phyloP scores from a whole-genome alignment of 2,113 vertebrate genomes.

The Xiphophorus maculatus region DNA sequence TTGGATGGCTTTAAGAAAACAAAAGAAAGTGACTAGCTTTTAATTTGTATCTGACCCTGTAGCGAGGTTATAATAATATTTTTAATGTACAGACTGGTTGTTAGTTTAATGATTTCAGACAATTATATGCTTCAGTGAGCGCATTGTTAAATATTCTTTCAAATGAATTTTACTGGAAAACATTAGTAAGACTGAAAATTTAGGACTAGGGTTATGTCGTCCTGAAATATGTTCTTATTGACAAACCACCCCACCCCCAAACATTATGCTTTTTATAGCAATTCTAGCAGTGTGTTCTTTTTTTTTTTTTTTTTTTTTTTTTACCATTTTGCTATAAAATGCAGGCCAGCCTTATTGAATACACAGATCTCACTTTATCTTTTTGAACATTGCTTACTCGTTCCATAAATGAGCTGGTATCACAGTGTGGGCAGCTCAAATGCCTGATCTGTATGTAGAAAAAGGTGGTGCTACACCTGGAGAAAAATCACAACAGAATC shows the following conservation, averaged over 20 bases:
- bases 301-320: no score
- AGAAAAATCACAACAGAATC: background rate
- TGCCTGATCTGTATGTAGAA: background rate
- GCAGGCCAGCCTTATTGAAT: background rate
- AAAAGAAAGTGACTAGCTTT: conserved; percentile 9
- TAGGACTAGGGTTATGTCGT: background rate
- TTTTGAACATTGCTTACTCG: background rate
- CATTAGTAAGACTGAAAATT: background rate
- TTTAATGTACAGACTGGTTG: background rate
- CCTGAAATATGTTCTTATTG: background rate
- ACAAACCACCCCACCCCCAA: no score
- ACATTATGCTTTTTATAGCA: background rate
- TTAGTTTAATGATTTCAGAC: background rate
- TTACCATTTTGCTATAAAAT: background rate
- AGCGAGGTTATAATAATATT: background rate
- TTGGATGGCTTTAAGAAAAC: background rate
- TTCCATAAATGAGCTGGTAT: background rate
- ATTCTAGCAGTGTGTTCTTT: no score
- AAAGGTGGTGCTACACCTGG: background rate
- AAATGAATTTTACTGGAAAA: background rate
- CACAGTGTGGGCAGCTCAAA: background rate
- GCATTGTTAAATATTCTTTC: background rate
- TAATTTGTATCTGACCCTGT: background rate
- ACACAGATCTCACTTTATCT: background rate
- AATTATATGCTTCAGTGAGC: background rate